phyloP scores from a whole-genome alignment of 2,797 vertebrate genomes.

The Chelmon rostratus region DNA sequence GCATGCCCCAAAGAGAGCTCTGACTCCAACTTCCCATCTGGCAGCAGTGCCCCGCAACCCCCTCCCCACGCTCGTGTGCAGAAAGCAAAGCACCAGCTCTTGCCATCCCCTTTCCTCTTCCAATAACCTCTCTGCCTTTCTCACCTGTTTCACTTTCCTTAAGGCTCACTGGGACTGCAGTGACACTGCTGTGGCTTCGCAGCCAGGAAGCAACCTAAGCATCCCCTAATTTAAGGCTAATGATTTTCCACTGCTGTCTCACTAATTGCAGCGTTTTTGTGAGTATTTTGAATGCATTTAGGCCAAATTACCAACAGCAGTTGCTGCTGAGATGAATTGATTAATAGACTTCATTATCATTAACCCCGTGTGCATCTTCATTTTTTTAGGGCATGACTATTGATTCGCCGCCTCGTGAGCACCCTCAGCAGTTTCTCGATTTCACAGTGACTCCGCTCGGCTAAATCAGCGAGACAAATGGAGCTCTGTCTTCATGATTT shows the following conservation, averaged over 20 bases:
- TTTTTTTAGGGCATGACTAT: slow-evolving; percentile 64
- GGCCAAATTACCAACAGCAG: slow-evolving; percentile 65
- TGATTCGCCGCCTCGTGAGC: slow-evolving; percentile 49
- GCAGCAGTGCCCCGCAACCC: slow-evolving; percentile 36
- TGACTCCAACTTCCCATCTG: slow-evolving; percentile 75
- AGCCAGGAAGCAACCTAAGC: slow-evolving; percentile 53
- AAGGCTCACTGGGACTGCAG: slow-evolving; percentile 24
- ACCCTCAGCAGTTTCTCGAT: slow-evolving; percentile 40
- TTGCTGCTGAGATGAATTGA: slow-evolving; percentile 64
- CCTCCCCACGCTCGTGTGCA: slow-evolving; percentile 29
- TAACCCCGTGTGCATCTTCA: slow-evolving; percentile 69
- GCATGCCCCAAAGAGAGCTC: slow-evolving; percentile 62
- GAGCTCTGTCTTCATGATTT: not conserved
- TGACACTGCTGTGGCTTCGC: slow-evolving; percentile 26
- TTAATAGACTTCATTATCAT: slow-evolving; percentile 70
- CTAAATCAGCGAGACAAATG: slow-evolving; percentile 32
- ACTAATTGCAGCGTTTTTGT: slow-evolving; percentile 64
- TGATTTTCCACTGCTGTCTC: slow-evolving; percentile 30
- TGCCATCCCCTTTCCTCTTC: slow-evolving; percentile 9
- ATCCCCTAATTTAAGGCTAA: slow-evolving; percentile 56
- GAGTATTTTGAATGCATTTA: slow-evolving; percentile 59
- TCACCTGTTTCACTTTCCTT: slow-evolving; percentile 45
- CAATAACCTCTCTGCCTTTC: slow-evolving; percentile 14
- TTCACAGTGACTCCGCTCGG: slow-evolving; percentile 16
- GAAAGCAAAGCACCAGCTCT: slow-evolving; percentile 46